Evolutionary conservation across 2,888 invertebrate species (phyloP).

Genomic region (Thumatha senex): DNA sequence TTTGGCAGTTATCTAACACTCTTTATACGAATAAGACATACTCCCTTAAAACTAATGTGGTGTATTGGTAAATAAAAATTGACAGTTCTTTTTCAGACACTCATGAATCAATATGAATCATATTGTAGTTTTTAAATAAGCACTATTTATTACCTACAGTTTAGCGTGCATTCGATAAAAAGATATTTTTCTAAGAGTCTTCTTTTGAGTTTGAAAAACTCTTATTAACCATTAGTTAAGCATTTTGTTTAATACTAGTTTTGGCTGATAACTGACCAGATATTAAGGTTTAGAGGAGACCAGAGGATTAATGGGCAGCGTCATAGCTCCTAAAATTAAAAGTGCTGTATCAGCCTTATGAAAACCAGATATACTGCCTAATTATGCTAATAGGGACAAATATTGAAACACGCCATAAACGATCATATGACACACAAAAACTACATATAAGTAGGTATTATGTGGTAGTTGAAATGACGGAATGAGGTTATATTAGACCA

Average conservation of each 20-base stretch:
- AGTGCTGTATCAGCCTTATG: too few species aligned
- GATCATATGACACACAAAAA: too few species aligned
- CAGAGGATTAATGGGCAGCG: too few species aligned
- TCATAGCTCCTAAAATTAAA: too few species aligned
- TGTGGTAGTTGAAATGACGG: too few species aligned
- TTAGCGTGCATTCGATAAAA: conserved; percentile 6
- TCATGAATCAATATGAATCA: conserved; percentile 14
- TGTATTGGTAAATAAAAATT: conserved; percentile 63
- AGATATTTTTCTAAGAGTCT: background rate
- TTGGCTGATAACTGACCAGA: too few species aligned
- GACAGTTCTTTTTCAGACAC: conserved; percentile 45
- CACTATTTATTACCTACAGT: conserved; percentile 11
- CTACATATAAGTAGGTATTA: too few species aligned
- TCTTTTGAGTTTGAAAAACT: background rate
- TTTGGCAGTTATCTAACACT: conserved; percentile 79
- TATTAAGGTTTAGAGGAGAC: too few species aligned
- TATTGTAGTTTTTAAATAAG: conserved; percentile 11
- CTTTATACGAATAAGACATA: conserved; percentile 55
- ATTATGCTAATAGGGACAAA: too few species aligned
- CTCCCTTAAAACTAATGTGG: conserved; percentile 42
- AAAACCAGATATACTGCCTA: too few species aligned
- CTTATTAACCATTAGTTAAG: background rate
- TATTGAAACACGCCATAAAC: background rate
- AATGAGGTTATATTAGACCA: too few species aligned
- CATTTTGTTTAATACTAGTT: background rate